Conservation (phyloP, 2,113 vertebrate species). For the Bubo bubo region DNA sequence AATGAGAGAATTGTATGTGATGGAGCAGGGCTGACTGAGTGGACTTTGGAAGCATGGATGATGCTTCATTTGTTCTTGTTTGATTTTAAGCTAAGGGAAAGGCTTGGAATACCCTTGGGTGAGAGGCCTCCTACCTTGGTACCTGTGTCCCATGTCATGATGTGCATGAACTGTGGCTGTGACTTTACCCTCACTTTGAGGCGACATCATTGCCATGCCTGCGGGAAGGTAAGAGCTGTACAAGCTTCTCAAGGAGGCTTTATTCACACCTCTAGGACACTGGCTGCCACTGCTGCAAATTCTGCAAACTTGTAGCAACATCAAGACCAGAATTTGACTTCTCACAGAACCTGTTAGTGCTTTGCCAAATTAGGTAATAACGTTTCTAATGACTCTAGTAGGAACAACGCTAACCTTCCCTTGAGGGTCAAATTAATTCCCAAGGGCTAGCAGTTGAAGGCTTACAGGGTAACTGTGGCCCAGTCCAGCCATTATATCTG, state of each 20-base stretch:
- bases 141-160: constrained; percentile 90
- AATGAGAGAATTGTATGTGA: not conserved
- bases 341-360: not conserved
- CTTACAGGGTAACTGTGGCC: not conserved
- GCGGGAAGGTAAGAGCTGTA: constrained; percentile 87
- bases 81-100: constrained; percentile 82
- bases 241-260: not conserved
- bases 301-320: not conserved
- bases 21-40: not conserved
- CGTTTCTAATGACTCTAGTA: not conserved
- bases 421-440: not conserved
- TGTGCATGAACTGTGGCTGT: constrained; percentile 97
- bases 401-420: not conserved
- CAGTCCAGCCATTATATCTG: not conserved
- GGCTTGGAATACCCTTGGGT: constrained; percentile 83
- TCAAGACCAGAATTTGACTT: not conserved
- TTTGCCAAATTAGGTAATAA: not conserved
- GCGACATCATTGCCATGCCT: constrained; percentile 92
- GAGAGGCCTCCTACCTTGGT: constrained; percentile 90
- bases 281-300: not conserved
- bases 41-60: not conserved
- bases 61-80: constrained; percentile 3
- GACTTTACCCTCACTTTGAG: constrained; percentile 93
- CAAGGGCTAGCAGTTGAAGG: not conserved
- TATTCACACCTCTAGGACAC: not conserved